Evolutionary conservation across 2,113 vertebrate genomes (phyloP), one percentile per base, ranked within the genome.

Genomic region (Mesocricetus auratus): DNA sequence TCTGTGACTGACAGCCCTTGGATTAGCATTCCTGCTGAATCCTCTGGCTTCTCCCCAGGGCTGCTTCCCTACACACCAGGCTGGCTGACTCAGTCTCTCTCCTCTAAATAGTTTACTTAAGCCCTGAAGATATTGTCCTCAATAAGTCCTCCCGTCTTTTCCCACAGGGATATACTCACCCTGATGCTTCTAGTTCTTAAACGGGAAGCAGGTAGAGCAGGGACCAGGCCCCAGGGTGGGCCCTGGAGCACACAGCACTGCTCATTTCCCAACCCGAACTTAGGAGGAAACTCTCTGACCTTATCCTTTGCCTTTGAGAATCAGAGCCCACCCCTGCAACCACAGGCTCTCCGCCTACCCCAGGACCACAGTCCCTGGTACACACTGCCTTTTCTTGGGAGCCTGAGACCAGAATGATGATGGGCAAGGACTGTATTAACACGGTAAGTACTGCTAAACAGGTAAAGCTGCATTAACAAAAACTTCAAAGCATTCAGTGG

Each of bases 21-120:
- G 13, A 73, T 96, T 77, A 74, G 50, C 56, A 68, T 86, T 92
- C 87, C 60, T 88, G 79, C 75, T 17, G 33, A n/a, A 68, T 82
- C 83, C 62, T 73, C 94, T 45, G 82, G 91, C 87, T 96, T 94
- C 85, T 96, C 79, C 87, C 64, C 21, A 9, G 62, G 91, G 90
- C 78, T 86, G 60, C 21, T 33, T 85, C 79, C 88, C 64, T 86
- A 26, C 12, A 31, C 2, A 15, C 47, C 33, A 21, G 69, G 36
- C 19, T 86, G 45, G 64, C 47, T 86, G 39, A 58, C 47, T 92
- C 78, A 1, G 50, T 47, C 75, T 83, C 62, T 90, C 39, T 77
- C 16, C 42, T 83, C 81, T 91, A 89, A 90, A 91, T 68, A 85
- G 75, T 93, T 95, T 87, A 93, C 93, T 96, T 93, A 93, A 90